Conservation (phyloP, 2,797 vertebrate species). For the Discoglossus pictus region DNA sequence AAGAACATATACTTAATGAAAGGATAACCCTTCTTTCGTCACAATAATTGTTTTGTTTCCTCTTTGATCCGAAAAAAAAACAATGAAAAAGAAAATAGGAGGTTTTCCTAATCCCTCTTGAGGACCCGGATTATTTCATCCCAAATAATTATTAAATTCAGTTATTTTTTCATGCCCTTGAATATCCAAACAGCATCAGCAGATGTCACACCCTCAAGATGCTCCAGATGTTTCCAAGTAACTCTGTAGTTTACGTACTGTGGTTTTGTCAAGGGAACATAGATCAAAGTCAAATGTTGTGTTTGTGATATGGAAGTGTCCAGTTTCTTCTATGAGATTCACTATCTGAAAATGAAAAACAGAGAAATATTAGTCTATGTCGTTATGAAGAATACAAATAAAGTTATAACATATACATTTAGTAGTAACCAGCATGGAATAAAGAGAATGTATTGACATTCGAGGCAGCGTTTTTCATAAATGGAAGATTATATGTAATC, state of each 20-base stretch:
- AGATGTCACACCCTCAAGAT: constrained; percentile 80
- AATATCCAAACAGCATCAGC: constrained; percentile 64
- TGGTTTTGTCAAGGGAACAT: constrained; percentile 96
- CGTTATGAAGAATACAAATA: too few relatives aligned
- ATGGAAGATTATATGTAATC: too few relatives aligned
- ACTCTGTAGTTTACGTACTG: constrained; percentile 97
- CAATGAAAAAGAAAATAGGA: constrained; percentile 71
- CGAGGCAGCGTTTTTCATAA: too few relatives aligned
- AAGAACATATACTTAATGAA: constrained; percentile 75
- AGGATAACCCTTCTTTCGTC: constrained; percentile 69
- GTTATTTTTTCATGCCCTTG: constrained; percentile 56
- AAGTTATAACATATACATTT: too few relatives aligned
- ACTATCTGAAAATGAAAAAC: constrained; percentile 79
- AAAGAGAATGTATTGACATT: too few relatives aligned
- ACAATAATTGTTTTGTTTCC: constrained; percentile 61
- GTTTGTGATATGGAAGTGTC: constrained; percentile 98
- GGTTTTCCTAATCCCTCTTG: constrained; percentile 57
- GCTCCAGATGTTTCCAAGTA: constrained; percentile 91
- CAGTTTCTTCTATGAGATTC: constrained; percentile 99
- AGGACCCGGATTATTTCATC: constrained; percentile 63
- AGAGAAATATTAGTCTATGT: constrained; percentile 30
- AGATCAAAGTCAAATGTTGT: constrained; percentile 99
- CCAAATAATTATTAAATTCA: constrained; percentile 63
- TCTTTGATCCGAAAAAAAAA: constrained; percentile 62
- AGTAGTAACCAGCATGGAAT: too few relatives aligned